Evolutionary conservation across 2,888 invertebrate genomes (phyloP).

Genomic region (Brachynemurus nebulosus): DNA sequence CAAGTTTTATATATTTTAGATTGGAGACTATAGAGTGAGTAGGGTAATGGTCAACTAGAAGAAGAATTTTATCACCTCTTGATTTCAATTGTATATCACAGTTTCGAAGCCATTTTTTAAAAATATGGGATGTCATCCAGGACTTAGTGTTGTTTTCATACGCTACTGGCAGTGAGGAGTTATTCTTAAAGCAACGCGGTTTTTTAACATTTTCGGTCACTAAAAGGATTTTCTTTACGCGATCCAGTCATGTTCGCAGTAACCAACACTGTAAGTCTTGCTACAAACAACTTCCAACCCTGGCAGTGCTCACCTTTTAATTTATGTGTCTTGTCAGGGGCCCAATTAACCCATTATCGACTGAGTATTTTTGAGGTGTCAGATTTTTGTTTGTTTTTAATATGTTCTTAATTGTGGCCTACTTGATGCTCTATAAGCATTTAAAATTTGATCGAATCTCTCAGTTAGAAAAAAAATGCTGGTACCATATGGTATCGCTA

Average conservation of each 20-base stretch:
- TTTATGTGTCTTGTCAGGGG: neutral
- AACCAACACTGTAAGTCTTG: slow-evolving; percentile 19
- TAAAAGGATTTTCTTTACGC: slow-evolving; percentile 18
- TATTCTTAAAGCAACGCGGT: no score
- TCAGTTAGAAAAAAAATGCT: no score
- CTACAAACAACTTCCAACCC: slow-evolving; percentile 18
- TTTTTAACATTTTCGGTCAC: slow-evolving; percentile 20
- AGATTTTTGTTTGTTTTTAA: no score
- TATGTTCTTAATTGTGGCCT: no score
- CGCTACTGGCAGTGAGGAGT: neutral
- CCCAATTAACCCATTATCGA: no score
- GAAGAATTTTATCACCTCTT: neutral
- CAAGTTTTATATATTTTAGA: neutral
- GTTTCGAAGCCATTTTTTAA: neutral
- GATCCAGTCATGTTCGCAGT: slow-evolving; percentile 20
- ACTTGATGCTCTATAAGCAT: no score
- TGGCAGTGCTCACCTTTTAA: slow-evolving; percentile 15
- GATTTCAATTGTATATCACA: neutral
- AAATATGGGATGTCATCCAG: neutral
- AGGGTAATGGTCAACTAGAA: neutral
- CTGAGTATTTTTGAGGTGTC: no score
- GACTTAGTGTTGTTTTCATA: neutral
- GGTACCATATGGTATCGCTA: no score
- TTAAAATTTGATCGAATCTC: no score
- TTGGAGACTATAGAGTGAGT: neutral